A percentile compares a stretch with the other conserved stretches of the same genome.
These are phyloP conservation scores for Hemicentrotus pulcherrimus DNA, from an alignment of 35 echinoderm and acorn worm genomes.

Conservation along the genomic window DNA sequence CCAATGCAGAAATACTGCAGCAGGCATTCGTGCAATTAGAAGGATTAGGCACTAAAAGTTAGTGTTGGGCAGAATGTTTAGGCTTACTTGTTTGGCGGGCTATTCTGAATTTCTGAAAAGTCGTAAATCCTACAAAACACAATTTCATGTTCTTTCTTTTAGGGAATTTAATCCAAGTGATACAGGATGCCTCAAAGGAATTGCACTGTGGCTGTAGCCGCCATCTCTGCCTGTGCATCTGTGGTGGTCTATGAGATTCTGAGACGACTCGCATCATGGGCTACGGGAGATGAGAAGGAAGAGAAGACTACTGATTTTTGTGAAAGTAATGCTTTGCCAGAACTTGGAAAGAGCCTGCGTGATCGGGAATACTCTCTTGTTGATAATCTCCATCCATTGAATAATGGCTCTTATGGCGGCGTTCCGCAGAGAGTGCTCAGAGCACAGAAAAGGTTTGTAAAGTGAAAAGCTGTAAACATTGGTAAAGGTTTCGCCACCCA, in stretches of 20 bases:
- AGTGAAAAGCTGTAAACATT: too few relatives aligned
- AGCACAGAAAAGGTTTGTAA: conserved; percentile 45
- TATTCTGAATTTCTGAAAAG: too few relatives aligned
- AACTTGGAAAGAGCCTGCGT: conserved; percentile 39
- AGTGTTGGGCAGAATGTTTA: too few relatives aligned
- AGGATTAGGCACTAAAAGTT: too few relatives aligned
- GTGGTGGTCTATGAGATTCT: background rate
- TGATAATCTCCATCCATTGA: background rate
- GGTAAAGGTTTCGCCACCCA: too few relatives aligned
- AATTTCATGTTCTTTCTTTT: too few relatives aligned
- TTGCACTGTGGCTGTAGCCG: background rate
- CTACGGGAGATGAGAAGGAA: background rate
- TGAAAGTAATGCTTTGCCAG: background rate
- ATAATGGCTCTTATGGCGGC: conserved; percentile 46
- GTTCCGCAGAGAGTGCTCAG: conserved; percentile 47
- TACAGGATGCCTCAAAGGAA: background rate
- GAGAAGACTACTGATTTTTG: background rate
- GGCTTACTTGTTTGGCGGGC: too few relatives aligned
- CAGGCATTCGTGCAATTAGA: too few relatives aligned
- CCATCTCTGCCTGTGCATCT: conserved; percentile 3
- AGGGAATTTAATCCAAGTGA: background rate
- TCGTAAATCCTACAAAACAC: too few relatives aligned
- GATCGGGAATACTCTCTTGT: conserved; percentile 4
- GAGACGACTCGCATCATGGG: background rate
- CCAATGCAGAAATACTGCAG: too few relatives aligned